phyloP scores from a whole-genome alignment of 2,888 invertebrate species.

The Fragum whitleyi region DNA sequence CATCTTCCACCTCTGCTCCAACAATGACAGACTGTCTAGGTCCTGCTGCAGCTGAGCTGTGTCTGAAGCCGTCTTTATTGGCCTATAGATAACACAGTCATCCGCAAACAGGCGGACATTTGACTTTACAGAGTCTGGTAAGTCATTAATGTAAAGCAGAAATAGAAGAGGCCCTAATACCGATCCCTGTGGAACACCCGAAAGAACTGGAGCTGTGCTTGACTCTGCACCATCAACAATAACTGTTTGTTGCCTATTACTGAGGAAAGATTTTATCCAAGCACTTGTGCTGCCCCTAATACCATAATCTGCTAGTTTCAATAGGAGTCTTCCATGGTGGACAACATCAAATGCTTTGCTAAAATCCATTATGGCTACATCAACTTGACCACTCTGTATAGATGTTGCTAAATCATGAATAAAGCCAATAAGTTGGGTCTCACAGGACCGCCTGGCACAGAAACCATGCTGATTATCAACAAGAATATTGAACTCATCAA shows the following conservation, averaged over 20 bases:
- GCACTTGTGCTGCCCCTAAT: no score
- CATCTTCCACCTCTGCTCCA: no score
- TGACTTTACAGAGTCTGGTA: background rate
- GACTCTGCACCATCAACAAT: no score
- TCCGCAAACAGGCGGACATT: background rate
- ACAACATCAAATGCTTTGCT: conserved; percentile 36
- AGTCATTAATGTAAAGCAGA: background rate
- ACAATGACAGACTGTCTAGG: no score
- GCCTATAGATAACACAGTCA: no score
- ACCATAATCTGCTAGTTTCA: conserved; percentile 11
- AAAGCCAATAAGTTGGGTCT: conserved; percentile 31
- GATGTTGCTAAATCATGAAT: conserved; percentile 19
- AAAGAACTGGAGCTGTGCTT: background rate
- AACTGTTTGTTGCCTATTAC: no score
- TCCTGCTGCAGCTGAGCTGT: no score
- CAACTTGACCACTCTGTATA: conserved; percentile 15
- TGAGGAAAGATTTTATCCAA: no score
- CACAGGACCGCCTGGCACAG: conserved; percentile 29
- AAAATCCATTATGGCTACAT: no score
- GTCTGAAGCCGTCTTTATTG: no score
- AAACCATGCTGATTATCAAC: conserved; percentile 36
- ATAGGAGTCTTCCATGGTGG: conserved; percentile 8
- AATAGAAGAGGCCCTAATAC: background rate
- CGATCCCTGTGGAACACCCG: background rate
- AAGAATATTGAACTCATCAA: conserved; percentile 17